Base-by-base conservation (phyloP, 2,888 invertebrate genomes). In the Chelonus formosanus region DNA sequence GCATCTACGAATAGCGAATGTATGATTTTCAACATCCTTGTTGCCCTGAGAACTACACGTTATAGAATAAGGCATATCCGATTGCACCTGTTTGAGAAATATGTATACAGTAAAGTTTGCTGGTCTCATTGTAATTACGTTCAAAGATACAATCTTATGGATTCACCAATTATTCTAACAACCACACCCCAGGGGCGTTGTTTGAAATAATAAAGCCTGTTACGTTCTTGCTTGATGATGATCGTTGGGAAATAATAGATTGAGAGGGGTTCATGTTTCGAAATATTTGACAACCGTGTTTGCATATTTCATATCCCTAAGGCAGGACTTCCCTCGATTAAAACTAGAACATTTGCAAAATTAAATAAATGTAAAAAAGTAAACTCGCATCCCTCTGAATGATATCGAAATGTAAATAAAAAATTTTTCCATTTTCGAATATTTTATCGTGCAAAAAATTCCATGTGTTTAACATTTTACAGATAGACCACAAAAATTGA, bases 61-160 rank as follows among this genome's bases (percentile, higher is more conserved):
- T 59, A 50, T 53, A 45, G 10, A 63, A 50, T 36, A n/a, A 45
- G 59, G 65, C 32, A 54, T 65, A 54, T 60, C 65, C 54, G 65
- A 60, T 60, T 48, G 45, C 64, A 40, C 50, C 40, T 48, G 31
- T 50, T 58, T 52, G 36, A 44, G 53, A 53, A 53, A 32, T 36
- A 8, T 40, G 32, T 53, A 58, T 48, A 5, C 36, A 47, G 43
- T 59, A 60, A 54, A 60, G 35, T 64, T 43, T 50, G 57, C 63
- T 31, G 52, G 47, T 45, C 36, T 43, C 40, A 36, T 45, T 50
- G 34, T 52, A 65, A 65, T 65, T 65, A 65, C 52, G 44, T 43
- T 40, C 34, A 40, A 43, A 60, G 65, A 60, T 60, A 60, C 32
- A 64, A 64, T 64, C 63, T 64, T 52, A 57, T 34, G n/a, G 57